Percentiles rank a stretch among this genome's conserved stretches.
These are phyloP conservation scores for Hoplodrina ambigua DNA, from an alignment of 2,888 invertebrate genomes.

Conservation along the genomic window DNA sequence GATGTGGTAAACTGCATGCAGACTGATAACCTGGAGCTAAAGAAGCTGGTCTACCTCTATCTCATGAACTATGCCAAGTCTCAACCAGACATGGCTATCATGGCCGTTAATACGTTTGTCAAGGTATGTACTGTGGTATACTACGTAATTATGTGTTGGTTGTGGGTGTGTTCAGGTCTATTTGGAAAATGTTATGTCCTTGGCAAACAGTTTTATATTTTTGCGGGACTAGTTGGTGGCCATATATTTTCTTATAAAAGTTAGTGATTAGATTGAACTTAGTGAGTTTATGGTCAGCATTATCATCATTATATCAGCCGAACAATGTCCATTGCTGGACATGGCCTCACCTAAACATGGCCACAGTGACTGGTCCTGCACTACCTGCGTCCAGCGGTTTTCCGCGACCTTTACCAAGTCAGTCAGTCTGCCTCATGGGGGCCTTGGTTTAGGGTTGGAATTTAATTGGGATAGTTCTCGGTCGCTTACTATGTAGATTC, in stretches of 20 bases:
- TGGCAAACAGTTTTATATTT: too few relatives aligned
- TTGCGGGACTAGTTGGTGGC: background rate
- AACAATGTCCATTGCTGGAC: too few relatives aligned
- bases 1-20: constrained; percentile 99
- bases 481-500: background rate
- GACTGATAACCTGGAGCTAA: constrained; percentile 99
- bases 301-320: too few relatives aligned
- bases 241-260: too few relatives aligned
- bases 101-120: constrained; percentile 99
- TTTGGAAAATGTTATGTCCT: constrained; percentile 50
- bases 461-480: background rate
- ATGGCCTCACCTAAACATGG: too few relatives aligned
- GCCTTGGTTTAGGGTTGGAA: too few relatives aligned
- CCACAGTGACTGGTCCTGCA: too few relatives aligned
- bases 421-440: too few relatives aligned
- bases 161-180: constrained; percentile 33
- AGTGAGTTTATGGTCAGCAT: too few relatives aligned
- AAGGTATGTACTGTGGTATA: constrained; percentile 92
- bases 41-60: constrained; percentile 99
- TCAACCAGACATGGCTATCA: constrained; percentile 99
- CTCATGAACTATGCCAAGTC: constrained; percentile 99
- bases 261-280: background rate
- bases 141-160: constrained; percentile 24
- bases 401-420: too few relatives aligned
- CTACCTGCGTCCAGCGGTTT: too few relatives aligned